Percentiles rank a stretch among this genome's conserved stretches.
Conservation (phyloP, 2,888 invertebrate genomes). For the Hirtodrosophila cameraria region DNA sequence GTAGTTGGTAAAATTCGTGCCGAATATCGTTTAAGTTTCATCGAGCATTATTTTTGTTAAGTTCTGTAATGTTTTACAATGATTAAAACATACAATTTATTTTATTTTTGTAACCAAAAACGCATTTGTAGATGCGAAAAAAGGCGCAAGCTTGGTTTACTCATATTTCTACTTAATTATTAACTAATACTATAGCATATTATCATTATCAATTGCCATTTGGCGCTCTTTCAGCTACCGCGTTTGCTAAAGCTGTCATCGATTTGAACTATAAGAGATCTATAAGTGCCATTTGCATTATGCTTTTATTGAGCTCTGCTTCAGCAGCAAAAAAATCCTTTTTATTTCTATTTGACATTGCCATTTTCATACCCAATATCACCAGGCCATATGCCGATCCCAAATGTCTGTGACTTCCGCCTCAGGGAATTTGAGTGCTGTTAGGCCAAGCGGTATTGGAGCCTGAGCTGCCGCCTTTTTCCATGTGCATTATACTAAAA, state of each 20-base stretch:
- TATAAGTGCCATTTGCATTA: conserved; percentile 27
- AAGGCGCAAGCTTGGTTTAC: too few relatives aligned
- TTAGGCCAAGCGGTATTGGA: conserved; percentile 39
- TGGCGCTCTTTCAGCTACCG: neutral
- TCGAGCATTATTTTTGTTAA: too few relatives aligned
- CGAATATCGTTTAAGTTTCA: too few relatives aligned
- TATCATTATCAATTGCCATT: neutral
- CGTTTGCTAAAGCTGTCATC: neutral
- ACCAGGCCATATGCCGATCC: conserved; percentile 31
- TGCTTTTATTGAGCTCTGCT: conserved; percentile 31
- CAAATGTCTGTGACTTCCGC: conserved; percentile 50
- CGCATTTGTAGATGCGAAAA: too few relatives aligned
- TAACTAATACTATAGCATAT: too few relatives aligned
- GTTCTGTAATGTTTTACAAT: too few relatives aligned
- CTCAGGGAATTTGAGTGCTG: conserved; percentile 40
- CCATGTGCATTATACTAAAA: conserved; percentile 64
- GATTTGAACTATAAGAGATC: neutral
- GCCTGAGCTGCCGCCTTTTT: conserved; percentile 4
- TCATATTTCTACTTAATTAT: too few relatives aligned
- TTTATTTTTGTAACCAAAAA: too few relatives aligned
- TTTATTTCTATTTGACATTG: neutral
- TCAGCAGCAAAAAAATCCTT: conserved; percentile 7
- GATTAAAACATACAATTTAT: too few relatives aligned
- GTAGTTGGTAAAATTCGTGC: too few relatives aligned
- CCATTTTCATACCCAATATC: conserved; percentile 5